phyloP scores from a whole-genome alignment of 2,113 vertebrate species.

The Trinectes maculatus region DNA sequence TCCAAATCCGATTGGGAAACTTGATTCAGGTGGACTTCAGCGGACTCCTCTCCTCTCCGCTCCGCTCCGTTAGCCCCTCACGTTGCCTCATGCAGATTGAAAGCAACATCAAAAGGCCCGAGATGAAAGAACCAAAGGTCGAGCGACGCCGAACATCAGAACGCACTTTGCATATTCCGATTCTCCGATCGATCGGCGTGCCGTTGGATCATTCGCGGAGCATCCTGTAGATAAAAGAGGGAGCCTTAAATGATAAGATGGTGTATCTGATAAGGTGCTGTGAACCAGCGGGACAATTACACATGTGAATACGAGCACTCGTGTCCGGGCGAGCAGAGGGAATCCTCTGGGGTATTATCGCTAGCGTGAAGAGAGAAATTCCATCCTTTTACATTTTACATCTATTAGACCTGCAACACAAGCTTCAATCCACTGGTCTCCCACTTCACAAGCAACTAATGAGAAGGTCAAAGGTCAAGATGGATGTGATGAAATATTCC shows the following conservation, averaged over 20 bases:
- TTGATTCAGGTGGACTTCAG: conserved; percentile 58
- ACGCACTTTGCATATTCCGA: conserved; percentile 76
- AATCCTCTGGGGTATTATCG: conserved; percentile 40
- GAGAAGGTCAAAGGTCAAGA: conserved; percentile 60
- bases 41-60: conserved; percentile 36
- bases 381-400: conserved; percentile 60
- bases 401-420: conserved; percentile 41
- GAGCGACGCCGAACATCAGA: conserved; percentile 75
- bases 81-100: conserved; percentile 65
- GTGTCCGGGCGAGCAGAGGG: conserved; percentile 12
- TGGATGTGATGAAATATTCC: conserved; percentile 65
- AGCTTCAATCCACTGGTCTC: neutral
- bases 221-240: conserved; percentile 69
- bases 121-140: conserved; percentile 80
- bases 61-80: conserved; percentile 57
- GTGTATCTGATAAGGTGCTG: conserved; percentile 73
- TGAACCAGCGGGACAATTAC: conserved; percentile 57
- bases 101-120: conserved; percentile 76
- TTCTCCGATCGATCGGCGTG: conserved; percentile 74
- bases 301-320: conserved; percentile 14
- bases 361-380: conserved; percentile 50
- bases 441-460: conserved; percentile 32
- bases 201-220: conserved; percentile 62
- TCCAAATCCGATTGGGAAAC: conserved; percentile 8
- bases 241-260: conserved; percentile 79